A percentile compares a stretch with the other conserved stretches of the same genome.
Conservation (phyloP, 2,888 invertebrate genomes). For the Opisthograptis luteolata region DNA sequence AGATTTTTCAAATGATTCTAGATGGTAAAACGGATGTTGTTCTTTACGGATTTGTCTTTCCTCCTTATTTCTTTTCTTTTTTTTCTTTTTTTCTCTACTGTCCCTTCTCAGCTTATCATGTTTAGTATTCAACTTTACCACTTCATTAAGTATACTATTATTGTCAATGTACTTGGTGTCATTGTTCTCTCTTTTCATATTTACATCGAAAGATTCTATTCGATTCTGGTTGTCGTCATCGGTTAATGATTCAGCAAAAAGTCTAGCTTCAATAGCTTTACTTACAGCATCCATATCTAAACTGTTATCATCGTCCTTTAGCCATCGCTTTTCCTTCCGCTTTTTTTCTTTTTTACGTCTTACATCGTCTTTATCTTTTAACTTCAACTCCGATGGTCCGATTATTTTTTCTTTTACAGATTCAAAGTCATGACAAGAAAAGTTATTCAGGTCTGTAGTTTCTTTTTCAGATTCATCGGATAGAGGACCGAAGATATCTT, state of each 20-base stretch:
- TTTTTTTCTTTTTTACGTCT: conserved; percentile 86
- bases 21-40: conserved; percentile 86
- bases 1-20: conserved; percentile 73
- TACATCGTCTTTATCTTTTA: conserved; percentile 79
- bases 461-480: conserved; percentile 88
- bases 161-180: conserved; percentile 86
- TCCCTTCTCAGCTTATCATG: conserved; percentile 81
- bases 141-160: conserved; percentile 39
- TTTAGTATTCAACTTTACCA: conserved; percentile 36
- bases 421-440: conserved; percentile 51
- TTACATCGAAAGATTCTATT: conserved; percentile 51
- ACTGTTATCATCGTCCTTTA: conserved; percentile 90
- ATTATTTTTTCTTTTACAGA: conserved; percentile 44
- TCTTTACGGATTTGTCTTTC: conserved; percentile 88
- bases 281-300: conserved; percentile 92
- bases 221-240: conserved; percentile 70
- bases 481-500: conserved; percentile 94
- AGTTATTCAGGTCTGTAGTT: conserved; percentile 50
- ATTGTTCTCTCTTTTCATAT: conserved; percentile 41
- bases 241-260: conserved; percentile 87
- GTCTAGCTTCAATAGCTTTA: conserved; percentile 91
- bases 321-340: conserved; percentile 85
- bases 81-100: conserved; percentile 92
- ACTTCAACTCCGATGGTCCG: conserved; percentile 56
- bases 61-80: conserved; percentile 92